A percentile compares a stretch with the other conserved stretches of the same genome.
Evolutionary conservation across 1,140 invertebrate species (phyloP).

Genomic region (Drosophila mojavensis): DNA sequence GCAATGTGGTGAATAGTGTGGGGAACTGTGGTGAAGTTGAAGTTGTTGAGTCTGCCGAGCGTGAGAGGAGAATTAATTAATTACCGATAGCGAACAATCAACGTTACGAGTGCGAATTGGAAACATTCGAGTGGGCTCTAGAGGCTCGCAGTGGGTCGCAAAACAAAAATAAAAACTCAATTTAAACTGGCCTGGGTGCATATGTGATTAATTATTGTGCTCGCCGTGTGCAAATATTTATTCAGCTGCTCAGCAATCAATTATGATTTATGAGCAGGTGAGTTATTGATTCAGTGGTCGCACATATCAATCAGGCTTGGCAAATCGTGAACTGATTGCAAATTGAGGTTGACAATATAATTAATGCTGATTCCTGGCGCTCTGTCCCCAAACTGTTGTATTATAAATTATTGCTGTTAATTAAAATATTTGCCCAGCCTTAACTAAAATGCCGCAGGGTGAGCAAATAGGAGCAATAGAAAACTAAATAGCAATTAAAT

Average conservation of each 20-base stretch:
- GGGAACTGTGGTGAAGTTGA: too few relatives aligned
- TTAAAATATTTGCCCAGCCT: too few relatives aligned
- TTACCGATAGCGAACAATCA: too few relatives aligned
- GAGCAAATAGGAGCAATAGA: too few relatives aligned
- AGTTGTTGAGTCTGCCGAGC: too few relatives aligned
- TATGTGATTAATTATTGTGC: slow-evolving; percentile 59
- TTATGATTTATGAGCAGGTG: slow-evolving; percentile 68
- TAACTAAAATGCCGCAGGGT: not conserved
- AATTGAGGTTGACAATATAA: slow-evolving; percentile 49
- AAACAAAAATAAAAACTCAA: slow-evolving; percentile 12
- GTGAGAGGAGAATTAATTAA: too few relatives aligned
- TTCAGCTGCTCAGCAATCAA: slow-evolving; percentile 36
- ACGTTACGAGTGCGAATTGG: too few relatives aligned
- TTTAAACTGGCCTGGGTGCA: slow-evolving; percentile 5
- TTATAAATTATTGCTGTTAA: not conserved
- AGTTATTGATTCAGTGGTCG: slow-evolving; percentile 27
- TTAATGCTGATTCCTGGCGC: not conserved
- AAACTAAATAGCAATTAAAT: too few relatives aligned
- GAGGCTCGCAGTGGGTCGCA: too few relatives aligned
- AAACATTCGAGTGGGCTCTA: too few relatives aligned
- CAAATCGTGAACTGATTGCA: slow-evolving; percentile 33
- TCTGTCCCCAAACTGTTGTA: not conserved
- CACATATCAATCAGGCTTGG: slow-evolving; percentile 34
- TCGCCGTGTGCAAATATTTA: slow-evolving; percentile 62
- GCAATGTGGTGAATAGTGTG: too few relatives aligned